Evolutionary conservation across 2,888 invertebrate species (phyloP), one percentile per base, ranked within the genome.

Genomic region (Leucania comma): DNA sequence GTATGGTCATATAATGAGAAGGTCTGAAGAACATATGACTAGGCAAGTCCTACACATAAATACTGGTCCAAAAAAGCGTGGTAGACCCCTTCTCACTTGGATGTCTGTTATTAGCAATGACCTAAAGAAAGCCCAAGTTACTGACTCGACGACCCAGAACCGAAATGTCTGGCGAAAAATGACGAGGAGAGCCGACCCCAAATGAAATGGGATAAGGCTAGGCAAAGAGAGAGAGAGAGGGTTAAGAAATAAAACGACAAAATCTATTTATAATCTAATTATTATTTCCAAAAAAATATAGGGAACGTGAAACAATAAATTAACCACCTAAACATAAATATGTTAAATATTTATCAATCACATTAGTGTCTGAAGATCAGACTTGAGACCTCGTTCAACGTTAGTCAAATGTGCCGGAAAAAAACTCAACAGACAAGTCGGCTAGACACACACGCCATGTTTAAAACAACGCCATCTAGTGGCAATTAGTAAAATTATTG

Each of bases 271-370:
- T 91, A 91, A 90, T 91, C 92, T 93, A 93, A 91, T 94, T 93
- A 93, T 93, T 93, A 92, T 92, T 93, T 91, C 91, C 89, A 92
- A 93, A 92, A 92, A 92, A 93, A 91, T 90, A 92, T 91, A 92
- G 91, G 90, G 92, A 93, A 93, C 91, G 87, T 90, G 91, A 93
- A 93, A 93, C 92, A 94, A 94, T 94, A 94, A 94, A 89, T 93
- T 93, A 94, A 92, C 86, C 90, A 86, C 90, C 90, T 91, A 92
- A 91, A 91, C 89, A 88, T 92, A 92, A 90, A 90, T 89, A 90
- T 86, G 87, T 89, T 89, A 90, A 89, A 89, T 87, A 90, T 89
- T 85, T 86, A 84, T 88, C 86, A 88, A 91, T 91, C 90, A 93
- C 93, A 92, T 89, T 84, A 85, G 75, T 76, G 81, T 82, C 83